Evolutionary conservation across 2,888 invertebrate species (phyloP), one percentile per base, ranked within the genome.

Genomic region (Drosophila cognata): DNA sequence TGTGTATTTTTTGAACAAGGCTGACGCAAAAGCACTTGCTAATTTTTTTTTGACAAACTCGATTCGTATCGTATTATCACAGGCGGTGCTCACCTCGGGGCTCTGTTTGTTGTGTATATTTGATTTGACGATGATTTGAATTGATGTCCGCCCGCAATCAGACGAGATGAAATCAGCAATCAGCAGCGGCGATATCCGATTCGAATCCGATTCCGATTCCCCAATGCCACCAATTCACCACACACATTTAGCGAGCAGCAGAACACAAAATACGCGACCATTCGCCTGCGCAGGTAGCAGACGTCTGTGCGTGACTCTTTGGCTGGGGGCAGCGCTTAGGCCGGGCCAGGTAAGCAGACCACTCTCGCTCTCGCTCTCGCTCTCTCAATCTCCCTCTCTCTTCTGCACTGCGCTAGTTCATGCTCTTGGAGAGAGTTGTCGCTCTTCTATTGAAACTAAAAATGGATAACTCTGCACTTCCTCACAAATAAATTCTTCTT

Each of bases 231-330:
- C 56, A 55, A 60, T 60, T 52, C 56, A 75, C 25, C 52, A 65
- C 18, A 56, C 81, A 55, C 58, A 51, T 58, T 36, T 41, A 61
- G 28, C 63, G 29, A 38, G 43, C 58, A 64, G 48, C 33, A 38
- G 48, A 56, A 61, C 48, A 38, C 59, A 55, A 80, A 38, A 66
- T 41, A 59, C 74, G 88, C 82, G 69, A 71, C 90, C 83, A 75
- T 71, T 82, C 89, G 74, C 59, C 72, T 74, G 80, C 71, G 71
- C 88, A 82, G 85, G 79, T 82, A 89, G 74, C 71, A 74, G 65
- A 79, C 81, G 53, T 80, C 81, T 80, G 81, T 71, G 73, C 62
- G 81, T 67, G 68, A 62, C 38, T 25, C 52, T 60, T 25, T 57
- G 16, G 16, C 55, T 51, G 25, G 5, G 52, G 29, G 31, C 50